phyloP scores from a whole-genome alignment of 2,113 vertebrate genomes.

The Actenoides hombroni region DNA sequence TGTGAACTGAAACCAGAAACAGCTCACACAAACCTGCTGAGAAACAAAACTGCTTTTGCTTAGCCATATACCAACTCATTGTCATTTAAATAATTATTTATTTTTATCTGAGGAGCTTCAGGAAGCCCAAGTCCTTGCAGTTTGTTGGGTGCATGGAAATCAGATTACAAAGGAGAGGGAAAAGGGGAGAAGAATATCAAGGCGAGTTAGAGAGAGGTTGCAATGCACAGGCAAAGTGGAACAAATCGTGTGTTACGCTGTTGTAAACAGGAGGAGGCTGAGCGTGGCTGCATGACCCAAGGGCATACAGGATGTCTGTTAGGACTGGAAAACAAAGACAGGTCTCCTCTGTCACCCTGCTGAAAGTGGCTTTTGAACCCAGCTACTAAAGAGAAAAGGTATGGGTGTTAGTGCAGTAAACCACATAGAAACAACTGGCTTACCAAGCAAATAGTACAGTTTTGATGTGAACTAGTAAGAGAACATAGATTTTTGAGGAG shows the following conservation, averaged over 20 bases:
- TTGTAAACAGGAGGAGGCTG: constrained; percentile 12
- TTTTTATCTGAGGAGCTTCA: background rate
- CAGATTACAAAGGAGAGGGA: background rate
- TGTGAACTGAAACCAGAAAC: constrained; percentile 72
- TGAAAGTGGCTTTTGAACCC: background rate
- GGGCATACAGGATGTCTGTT: constrained; percentile 53
- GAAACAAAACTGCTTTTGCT: constrained; percentile 54
- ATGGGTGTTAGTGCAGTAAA: background rate
- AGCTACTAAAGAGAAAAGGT: background rate
- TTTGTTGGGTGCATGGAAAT: background rate
- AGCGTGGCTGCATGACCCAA: background rate
- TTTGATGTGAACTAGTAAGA: background rate
- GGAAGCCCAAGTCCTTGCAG: background rate
- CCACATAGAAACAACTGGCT: background rate
- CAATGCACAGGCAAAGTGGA: background rate
- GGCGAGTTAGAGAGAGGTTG: background rate
- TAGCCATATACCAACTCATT: background rate
- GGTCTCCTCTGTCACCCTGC: background rate
- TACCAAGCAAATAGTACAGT: background rate
- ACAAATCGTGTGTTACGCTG: background rate
- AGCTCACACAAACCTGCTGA: constrained; percentile 67
- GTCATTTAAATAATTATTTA: background rate
- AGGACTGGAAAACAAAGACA: background rate
- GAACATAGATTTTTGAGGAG: background rate
- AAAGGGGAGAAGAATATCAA: background rate